Conservation (phyloP, 2,113 vertebrate species). For the Oreochromis niloticus region DNA sequence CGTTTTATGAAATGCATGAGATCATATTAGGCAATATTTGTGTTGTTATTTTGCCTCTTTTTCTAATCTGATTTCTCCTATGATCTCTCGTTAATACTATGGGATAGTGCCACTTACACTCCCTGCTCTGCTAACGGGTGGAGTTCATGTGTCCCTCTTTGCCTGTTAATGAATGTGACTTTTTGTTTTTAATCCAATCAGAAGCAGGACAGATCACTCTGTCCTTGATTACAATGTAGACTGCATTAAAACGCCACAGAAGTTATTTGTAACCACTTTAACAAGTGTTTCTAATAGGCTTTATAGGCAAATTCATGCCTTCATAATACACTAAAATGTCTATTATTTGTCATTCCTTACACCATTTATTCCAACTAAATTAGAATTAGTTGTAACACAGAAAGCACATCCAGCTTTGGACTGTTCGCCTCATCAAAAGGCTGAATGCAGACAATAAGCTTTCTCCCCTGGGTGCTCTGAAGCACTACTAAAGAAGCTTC, state of each 20-base stretch:
- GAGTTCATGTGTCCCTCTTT: neutral
- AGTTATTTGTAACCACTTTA: neutral
- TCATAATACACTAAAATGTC: neutral
- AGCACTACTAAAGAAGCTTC: constrained; percentile 17
- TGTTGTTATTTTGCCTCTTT: constrained; percentile 45
- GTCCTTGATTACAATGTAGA: neutral
- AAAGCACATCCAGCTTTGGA: neutral
- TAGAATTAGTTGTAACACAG: neutral
- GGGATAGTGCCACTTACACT: constrained; percentile 61
- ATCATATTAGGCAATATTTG: constrained; percentile 63
- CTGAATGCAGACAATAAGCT: constrained; percentile 13
- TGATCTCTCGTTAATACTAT: constrained; percentile 56
- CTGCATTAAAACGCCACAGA: neutral
- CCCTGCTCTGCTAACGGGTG: neutral
- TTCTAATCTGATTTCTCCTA: constrained; percentile 64
- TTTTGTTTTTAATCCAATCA: neutral
- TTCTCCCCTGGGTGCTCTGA: constrained; percentile 19
- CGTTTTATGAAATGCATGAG: constrained; percentile 57
- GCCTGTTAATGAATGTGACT: neutral
- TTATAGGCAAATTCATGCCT: neutral
- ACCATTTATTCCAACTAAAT: neutral
- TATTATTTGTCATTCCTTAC: neutral
- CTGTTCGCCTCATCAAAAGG: neutral
- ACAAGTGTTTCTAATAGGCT: neutral
- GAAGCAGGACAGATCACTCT: neutral